Percentiles rank a stretch among this genome's conserved stretches.
Conservation (phyloP, 2,888 invertebrate genomes). For the Magallana nippona region DNA sequence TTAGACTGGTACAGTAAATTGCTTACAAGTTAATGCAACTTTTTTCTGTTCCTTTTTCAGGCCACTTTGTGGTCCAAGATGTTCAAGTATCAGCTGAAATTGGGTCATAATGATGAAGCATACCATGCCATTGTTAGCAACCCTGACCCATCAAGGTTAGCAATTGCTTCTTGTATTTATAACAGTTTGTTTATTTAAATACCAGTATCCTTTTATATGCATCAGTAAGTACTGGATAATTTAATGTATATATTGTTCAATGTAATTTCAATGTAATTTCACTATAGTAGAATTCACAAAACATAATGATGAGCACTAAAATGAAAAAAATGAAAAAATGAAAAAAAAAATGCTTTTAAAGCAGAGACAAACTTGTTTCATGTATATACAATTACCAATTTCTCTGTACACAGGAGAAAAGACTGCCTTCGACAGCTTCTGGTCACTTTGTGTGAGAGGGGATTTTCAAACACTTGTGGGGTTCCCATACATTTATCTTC, state of each 20-base stretch:
- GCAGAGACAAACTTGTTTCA: too few species aligned
- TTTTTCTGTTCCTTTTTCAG: constrained; percentile 70
- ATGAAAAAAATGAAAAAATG: too few species aligned
- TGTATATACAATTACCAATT: constrained; percentile 11
- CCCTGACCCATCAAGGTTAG: constrained; percentile 82
- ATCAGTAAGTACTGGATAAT: too few species aligned
- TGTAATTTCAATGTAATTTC: too few species aligned
- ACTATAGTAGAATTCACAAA: too few species aligned
- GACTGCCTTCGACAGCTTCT: constrained; percentile 89
- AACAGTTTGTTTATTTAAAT: too few species aligned
- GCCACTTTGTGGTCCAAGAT: constrained; percentile 89
- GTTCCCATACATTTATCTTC: constrained; percentile 85
- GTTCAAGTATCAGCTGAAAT: constrained; percentile 87
- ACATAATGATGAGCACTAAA: too few species aligned
- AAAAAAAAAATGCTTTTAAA: too few species aligned
- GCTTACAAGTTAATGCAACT: background rate
- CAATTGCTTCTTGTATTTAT: background rate
- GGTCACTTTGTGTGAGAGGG: constrained; percentile 86
- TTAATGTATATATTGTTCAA: too few species aligned
- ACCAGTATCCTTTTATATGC: too few species aligned
- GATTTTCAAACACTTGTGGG: constrained; percentile 85
- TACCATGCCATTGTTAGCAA: constrained; percentile 87
- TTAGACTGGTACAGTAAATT: too few species aligned
- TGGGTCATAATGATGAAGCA: constrained; percentile 87
- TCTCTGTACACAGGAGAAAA: constrained; percentile 82